phyloP scores from a whole-genome alignment of 2,797 vertebrate species.

The Sebastes elongatus region DNA sequence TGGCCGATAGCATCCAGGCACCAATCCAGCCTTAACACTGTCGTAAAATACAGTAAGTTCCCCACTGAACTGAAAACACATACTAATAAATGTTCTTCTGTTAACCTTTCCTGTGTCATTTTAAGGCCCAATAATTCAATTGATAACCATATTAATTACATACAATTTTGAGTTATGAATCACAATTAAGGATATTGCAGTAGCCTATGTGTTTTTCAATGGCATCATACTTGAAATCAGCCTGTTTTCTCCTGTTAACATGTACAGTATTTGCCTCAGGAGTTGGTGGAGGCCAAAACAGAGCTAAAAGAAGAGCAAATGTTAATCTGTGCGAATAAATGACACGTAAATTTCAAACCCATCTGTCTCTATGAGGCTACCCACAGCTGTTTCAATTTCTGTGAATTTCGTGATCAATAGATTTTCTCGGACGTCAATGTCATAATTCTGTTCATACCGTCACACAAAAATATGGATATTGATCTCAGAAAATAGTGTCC shows the following conservation, averaged over 20 bases:
- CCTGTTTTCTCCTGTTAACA: background rate
- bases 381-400: background rate
- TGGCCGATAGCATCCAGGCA: slow-evolving; percentile 28
- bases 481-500: background rate
- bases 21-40: slow-evolving; percentile 17
- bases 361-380: background rate
- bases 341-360: background rate
- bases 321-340: background rate
- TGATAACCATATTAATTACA: background rate
- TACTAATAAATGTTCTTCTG: background rate
- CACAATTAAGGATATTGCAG: background rate
- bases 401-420: background rate
- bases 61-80: background rate
- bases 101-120: background rate
- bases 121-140: background rate
- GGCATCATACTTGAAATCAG: background rate
- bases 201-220: background rate
- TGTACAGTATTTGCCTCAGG: background rate
- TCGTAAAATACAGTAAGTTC: slow-evolving; percentile 18
- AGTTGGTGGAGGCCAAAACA: background rate
- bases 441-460: fast-evolving
- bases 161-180: background rate
- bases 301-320: background rate
- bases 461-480: background rate
- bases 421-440: background rate